A percentile compares a stretch with the other conserved stretches of the same genome.
Evolutionary conservation across 2,113 vertebrate species (phyloP).

Genomic region (Sapayoa aenigma): DNA sequence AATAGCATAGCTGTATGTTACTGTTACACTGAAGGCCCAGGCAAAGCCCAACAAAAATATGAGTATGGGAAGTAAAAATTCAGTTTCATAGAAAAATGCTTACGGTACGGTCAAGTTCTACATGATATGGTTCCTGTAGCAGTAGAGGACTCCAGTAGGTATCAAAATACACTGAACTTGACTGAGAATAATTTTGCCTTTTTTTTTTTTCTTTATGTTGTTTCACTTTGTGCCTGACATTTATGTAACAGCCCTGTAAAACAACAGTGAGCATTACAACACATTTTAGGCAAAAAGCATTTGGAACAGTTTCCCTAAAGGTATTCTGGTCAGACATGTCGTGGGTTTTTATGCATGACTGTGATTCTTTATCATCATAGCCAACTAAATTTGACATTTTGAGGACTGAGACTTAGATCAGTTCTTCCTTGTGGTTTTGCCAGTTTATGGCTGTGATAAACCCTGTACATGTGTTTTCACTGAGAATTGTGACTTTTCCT

Average conservation of each 20-base stretch:
- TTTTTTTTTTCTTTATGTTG: background rate
- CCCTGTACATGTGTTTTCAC: background rate
- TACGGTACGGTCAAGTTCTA: background rate
- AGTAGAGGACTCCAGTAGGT: background rate
- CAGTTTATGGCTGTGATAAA: constrained; percentile 1
- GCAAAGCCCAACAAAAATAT: background rate
- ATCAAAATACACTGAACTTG: background rate
- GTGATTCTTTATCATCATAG: background rate
- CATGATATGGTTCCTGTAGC: background rate
- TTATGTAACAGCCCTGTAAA: background rate
- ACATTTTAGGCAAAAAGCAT: background rate
- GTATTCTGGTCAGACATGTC: background rate
- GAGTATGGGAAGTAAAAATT: background rate
- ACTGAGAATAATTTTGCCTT: background rate
- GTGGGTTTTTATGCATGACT: background rate
- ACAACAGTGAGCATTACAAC: background rate
- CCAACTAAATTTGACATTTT: constrained; percentile 10
- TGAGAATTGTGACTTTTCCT: constrained; percentile 42
- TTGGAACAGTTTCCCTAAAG: constrained; percentile 1
- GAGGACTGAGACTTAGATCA: constrained; percentile 16
- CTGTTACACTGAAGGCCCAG: background rate
- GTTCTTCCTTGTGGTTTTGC: constrained; percentile 33
- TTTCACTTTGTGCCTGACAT: background rate
- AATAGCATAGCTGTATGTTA: background rate
- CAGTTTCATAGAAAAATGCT: background rate